Base-by-base conservation (phyloP, 2,888 invertebrate genomes). In the Rhagonycha lutea region DNA sequence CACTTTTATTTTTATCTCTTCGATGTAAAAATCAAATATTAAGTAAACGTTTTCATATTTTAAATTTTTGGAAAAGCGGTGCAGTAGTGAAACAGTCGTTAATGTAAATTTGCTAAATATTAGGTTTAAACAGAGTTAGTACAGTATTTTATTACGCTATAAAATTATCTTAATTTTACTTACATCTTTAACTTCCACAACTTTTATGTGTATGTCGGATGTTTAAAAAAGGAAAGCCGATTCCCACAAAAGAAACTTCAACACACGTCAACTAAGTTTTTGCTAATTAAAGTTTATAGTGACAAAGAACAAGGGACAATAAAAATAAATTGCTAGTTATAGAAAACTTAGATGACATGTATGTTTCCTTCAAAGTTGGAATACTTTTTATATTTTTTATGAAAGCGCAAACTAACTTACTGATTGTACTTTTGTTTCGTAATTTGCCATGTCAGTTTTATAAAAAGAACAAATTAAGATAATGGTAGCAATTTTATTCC, bases 241-340 rank as follows among this genome's bases (percentile, higher is more conserved):
- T 65, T 24, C 12, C 63, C 24, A 65, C 63, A 24, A 65, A 65
- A 65, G 63, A 65, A 65, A 24, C 10, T 65, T 65, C 26, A 24
- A 26, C 63, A 65, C 63, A 26, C 63, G 63, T 68, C 32, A 68
- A 29, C 32, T 68, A 18, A 68, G 32, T 68, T 68, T 68, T 68
- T 68, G 68, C 32, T 28, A 68, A 68, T 68, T 68, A 68, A 68
- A 32, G 12, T 68, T 68, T 29, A 68, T 29, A 26, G 14, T 29
- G 68, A 28, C 18, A 23, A 63, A 23, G 63, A 28, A 68, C 68
- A 32, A 26, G 68, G 8, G 18, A 68, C 68, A 68, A 68, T 32
- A 68, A 32, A 68, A 68, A 68, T 32, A 68, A 65, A 65, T n/a
- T 26, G 63, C 63, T 65, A 65, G 63, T 24, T 65, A 65, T 65